Evolutionary conservation across 2,797 vertebrate genomes (phyloP), one percentile per base, ranked within the genome.

Genomic region (Gymnodraco acuticeps): DNA sequence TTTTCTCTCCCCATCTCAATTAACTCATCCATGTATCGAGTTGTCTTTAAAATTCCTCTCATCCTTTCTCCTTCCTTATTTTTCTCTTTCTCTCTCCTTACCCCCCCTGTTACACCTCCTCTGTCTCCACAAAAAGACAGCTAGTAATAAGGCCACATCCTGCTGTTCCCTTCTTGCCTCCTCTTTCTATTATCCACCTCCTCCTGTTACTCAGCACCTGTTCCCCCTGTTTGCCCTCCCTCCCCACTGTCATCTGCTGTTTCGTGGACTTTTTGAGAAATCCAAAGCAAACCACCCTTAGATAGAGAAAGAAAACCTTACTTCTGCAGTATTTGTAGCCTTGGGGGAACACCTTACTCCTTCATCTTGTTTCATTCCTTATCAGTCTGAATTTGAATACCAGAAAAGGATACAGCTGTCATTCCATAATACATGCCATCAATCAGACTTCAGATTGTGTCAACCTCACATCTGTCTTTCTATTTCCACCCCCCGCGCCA

Each of bases 101-200:
- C 64, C 52, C 27, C 9, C 16, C 14, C 15, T 15, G 3, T 43
- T 51, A 53, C 52, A 17, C 20, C 41, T 46, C 55, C 69, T 10
- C 64, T 3, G 13, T 67, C 47, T 59, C 55, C 14, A 23, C 42
- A 64, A 69, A 75, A 54, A 72, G 59, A 67, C 54, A 15, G 51
- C 73, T 12, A 31, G 55, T 81, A 86, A 85, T 70, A 66, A 73
- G 80, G 64, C 78, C 66, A 63, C 60, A 73, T 77, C 83, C 64
- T 20, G 68, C 74, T 56, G 10, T 70, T 85, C 45, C 33, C 33
- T 51, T 6, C 5, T 78, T 82, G 87, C 73, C 79, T 78, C 73
- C 72, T 72, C 5, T 82, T 81, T 71, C 73, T 74, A 73, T 89
- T 84, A 81, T 79, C 68, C 81, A 60, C 64, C 75, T 54, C 80